A percentile compares a stretch with the other conserved stretches of the same genome.
Evolutionary conservation across 2,113 vertebrate species (phyloP).

Genomic region (Salvelinus namaycush): DNA sequence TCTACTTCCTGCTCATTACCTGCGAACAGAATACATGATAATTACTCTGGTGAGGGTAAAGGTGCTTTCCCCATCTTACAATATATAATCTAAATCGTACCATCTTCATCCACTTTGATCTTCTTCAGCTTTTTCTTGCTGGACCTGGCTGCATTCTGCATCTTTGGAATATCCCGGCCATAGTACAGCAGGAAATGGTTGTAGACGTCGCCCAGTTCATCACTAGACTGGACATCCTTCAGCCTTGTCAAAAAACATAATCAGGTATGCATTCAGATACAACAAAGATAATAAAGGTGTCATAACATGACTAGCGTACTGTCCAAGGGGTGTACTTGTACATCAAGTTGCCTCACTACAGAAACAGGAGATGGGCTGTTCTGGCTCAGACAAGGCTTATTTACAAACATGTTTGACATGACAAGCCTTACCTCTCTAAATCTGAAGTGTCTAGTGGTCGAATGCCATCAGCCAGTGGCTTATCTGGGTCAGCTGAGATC

Average conservation of each 20-base stretch:
- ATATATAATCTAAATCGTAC: constrained; percentile 49
- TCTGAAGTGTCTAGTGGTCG: constrained; percentile 93
- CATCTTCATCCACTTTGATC: constrained; percentile 85
- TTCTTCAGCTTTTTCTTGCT: constrained; percentile 90
- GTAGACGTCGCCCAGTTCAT: constrained; percentile 94
- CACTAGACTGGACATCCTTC: constrained; percentile 95
- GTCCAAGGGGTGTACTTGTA: too few relatives aligned
- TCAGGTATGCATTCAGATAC: background rate
- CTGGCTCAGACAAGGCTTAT: too few relatives aligned
- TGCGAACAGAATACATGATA: constrained; percentile 19
- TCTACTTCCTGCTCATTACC: constrained; percentile 75
- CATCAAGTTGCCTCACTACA: too few relatives aligned
- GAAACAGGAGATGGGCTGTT: too few relatives aligned
- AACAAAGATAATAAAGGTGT: background rate
- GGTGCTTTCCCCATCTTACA: background rate
- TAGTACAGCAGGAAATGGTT: constrained; percentile 98
- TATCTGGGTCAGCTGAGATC: constrained; percentile 97
- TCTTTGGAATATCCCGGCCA: constrained; percentile 95
- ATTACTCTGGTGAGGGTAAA: background rate
- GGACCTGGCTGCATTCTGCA: constrained; percentile 93
- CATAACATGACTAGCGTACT: background rate
- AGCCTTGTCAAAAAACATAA: constrained; percentile 70
- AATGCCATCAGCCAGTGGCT: constrained; percentile 93
- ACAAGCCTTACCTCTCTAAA: constrained; percentile 85
- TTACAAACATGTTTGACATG: too few relatives aligned